Conservation (phyloP, 2,888 invertebrate species). For the Limnephilus auricula region DNA sequence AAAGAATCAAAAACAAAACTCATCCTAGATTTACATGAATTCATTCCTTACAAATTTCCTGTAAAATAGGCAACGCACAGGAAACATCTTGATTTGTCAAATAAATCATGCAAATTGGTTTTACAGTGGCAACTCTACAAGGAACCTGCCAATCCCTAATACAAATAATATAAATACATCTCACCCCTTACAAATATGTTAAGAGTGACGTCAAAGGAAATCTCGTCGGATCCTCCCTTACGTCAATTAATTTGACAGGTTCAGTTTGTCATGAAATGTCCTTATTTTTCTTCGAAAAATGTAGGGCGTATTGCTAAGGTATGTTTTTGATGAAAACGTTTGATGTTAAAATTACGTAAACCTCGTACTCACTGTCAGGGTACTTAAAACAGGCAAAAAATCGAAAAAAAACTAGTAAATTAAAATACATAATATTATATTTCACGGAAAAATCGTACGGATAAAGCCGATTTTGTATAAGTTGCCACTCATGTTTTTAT, state of each 20-base stretch:
- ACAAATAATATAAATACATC: not conserved
- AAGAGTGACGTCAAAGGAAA: not conserved
- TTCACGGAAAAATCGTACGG: too few relatives aligned
- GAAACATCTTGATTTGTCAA: not conserved
- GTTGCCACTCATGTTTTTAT: too few relatives aligned
- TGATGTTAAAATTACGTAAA: not conserved
- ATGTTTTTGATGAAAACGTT: not conserved
- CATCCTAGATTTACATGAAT: not conserved
- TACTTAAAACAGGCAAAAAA: not conserved
- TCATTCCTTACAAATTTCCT: not conserved
- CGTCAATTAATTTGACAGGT: not conserved
- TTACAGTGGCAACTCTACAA: not conserved
- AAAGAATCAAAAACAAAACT: not conserved
- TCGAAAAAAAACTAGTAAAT: too few relatives aligned
- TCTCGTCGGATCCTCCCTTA: not conserved
- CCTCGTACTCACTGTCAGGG: too few relatives aligned
- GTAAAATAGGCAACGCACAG: not conserved
- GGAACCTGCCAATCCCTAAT: not conserved
- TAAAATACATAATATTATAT: too few relatives aligned
- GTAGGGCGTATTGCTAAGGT: not conserved
- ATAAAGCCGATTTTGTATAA: too few relatives aligned
- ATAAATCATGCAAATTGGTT: not conserved
- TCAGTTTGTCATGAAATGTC: not conserved
- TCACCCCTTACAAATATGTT: not conserved
- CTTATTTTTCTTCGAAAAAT: not conserved